phyloP scores from a whole-genome alignment of 2,888 invertebrate species.

The Azorinus chamasolen region DNA sequence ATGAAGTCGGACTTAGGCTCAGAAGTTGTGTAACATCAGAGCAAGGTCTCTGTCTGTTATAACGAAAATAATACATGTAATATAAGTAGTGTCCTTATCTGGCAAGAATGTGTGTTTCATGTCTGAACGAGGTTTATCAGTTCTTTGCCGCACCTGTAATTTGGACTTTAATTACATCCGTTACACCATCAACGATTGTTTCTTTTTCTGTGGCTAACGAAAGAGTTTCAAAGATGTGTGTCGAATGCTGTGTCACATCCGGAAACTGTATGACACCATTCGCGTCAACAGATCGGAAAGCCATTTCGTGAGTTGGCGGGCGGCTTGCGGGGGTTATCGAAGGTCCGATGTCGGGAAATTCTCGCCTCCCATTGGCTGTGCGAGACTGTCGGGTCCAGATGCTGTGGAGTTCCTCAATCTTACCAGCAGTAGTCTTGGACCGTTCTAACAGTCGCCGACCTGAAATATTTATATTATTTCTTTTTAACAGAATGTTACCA shows the following conservation, averaged over 20 bases:
- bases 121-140: no score
- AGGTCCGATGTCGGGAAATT: constrained; percentile 30
- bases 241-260: constrained; percentile 25
- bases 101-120: no score
- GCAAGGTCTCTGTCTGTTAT: no score
- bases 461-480: no score
- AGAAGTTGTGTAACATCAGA: no score
- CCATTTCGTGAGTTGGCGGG: constrained; percentile 24
- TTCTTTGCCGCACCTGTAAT: constrained; percentile 59
- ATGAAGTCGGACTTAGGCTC: no score
- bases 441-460: constrained; percentile 57
- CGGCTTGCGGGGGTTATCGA: constrained; percentile 3
- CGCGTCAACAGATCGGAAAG: constrained; percentile 41
- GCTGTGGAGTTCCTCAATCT: constrained; percentile 50
- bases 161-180: constrained; percentile 56
- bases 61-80: no score
- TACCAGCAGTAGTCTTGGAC: constrained; percentile 27
- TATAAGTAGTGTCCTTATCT: no score
- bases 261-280: constrained; percentile 56
- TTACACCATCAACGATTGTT: constrained; percentile 57
- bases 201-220: constrained; percentile 32
- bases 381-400: constrained; percentile 50
- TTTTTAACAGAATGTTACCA: no score
- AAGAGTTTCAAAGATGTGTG: constrained; percentile 22
- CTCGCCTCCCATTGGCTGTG: constrained; percentile 46